Conservation (phyloP, 2,888 invertebrate genomes). For the Xestia c-nigrum region DNA sequence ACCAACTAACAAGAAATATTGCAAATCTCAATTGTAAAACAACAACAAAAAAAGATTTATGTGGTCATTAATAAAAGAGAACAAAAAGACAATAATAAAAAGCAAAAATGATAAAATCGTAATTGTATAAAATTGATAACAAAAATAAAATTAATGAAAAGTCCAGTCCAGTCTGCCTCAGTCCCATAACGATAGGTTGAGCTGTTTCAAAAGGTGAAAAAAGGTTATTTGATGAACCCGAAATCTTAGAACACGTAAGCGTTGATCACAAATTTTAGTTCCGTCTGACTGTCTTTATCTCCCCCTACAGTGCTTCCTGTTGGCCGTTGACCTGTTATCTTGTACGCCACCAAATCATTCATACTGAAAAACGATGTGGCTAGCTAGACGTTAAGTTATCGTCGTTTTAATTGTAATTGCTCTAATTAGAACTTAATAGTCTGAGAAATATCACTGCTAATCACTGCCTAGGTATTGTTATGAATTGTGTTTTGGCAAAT, state of each 20-base stretch:
- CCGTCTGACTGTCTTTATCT: conserved; percentile 41
- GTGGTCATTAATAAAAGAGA: too few relatives aligned
- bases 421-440: conserved; percentile 5
- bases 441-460: not conserved
- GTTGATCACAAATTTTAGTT: conserved; percentile 26
- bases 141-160: not conserved
- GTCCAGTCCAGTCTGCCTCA: not conserved
- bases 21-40: too few relatives aligned
- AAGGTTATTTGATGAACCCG: not conserved
- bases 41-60: too few relatives aligned
- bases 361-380: conserved; percentile 16
- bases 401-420: conserved; percentile 15
- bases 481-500: not conserved
- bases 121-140: too few relatives aligned
- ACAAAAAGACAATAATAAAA: too few relatives aligned
- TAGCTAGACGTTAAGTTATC: conserved; percentile 6
- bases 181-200: not conserved
- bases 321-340: conserved; percentile 48
- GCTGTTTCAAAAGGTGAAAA: not conserved
- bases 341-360: conserved; percentile 16
- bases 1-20: too few relatives aligned
- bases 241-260: not conserved
- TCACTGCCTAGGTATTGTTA: not conserved
- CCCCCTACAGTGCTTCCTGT: conserved; percentile 32
- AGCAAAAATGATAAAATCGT: too few relatives aligned